Evolutionary conservation across 2,797 vertebrate genomes (phyloP).

Genomic region (Chanos chanos): DNA sequence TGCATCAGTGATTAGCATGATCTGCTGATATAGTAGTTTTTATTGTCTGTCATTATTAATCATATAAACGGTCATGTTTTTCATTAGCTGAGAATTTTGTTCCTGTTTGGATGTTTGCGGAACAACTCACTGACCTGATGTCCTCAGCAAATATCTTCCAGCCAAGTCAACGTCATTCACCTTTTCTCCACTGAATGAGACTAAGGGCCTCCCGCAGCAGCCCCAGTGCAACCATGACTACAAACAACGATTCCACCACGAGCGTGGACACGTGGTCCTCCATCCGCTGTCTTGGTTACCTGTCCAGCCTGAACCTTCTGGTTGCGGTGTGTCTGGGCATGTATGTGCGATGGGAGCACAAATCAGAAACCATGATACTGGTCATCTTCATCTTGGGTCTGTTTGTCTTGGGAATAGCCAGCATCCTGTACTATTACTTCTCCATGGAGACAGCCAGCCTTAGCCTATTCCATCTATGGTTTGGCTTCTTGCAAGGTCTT

Average conservation of each 20-base stretch:
- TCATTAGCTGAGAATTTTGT: no score
- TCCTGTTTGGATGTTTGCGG: no score
- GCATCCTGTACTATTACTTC: slow-evolving; percentile 97
- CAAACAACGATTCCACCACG: slow-evolving; percentile 74
- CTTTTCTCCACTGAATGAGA: no score
- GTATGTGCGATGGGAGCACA: slow-evolving; percentile 95
- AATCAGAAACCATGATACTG: slow-evolving; percentile 83
- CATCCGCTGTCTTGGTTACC: slow-evolving; percentile 87
- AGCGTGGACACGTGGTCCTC: slow-evolving; percentile 88
- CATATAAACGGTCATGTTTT: no score
- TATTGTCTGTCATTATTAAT: no score
- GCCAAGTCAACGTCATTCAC: no score
- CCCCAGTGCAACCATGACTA: slow-evolving; percentile 76
- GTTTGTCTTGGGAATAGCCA: slow-evolving; percentile 92
- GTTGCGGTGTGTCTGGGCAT: slow-evolving; percentile 93
- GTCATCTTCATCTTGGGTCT: slow-evolving; percentile 97
- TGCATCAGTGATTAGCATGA: no score
- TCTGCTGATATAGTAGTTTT: no score
- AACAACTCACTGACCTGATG: no score
- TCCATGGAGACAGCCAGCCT: slow-evolving; percentile 93
- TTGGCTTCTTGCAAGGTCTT: slow-evolving; percentile 93
- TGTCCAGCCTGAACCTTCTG: slow-evolving; percentile 86
- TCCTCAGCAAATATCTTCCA: no score
- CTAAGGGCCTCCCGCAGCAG: slow-evolving; percentile 62
- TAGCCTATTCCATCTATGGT: slow-evolving; percentile 94